phyloP scores from a whole-genome alignment of 2,797 vertebrate genomes.

The Vespertilio murinus region DNA sequence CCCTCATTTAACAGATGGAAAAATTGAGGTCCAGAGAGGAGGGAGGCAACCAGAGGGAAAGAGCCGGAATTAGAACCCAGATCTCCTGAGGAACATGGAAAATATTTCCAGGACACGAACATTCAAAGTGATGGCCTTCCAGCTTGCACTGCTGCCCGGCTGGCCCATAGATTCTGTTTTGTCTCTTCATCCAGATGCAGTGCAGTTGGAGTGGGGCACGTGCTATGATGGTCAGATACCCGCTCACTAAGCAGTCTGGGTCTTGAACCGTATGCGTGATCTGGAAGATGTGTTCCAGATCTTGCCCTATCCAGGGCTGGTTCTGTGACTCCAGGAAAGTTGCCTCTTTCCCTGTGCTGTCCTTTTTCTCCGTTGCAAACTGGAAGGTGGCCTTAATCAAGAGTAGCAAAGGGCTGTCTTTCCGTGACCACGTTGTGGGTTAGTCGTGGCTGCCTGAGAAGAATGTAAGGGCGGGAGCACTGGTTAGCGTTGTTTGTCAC shows the following conservation, averaged over 20 bases:
- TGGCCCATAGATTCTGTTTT: background rate
- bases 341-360: background rate
- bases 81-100: background rate
- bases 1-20: slow-evolving; percentile 11
- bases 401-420: background rate
- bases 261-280: background rate
- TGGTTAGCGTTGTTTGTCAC: background rate
- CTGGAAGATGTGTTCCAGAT: background rate
- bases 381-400: background rate
- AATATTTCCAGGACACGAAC: background rate
- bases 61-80: background rate
- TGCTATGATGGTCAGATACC: background rate
- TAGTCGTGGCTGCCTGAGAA: background rate
- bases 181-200: background rate
- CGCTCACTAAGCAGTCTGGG: background rate
- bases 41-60: background rate
- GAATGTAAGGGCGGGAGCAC: background rate
- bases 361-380: background rate
- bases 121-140: background rate
- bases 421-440: background rate
- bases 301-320: background rate
- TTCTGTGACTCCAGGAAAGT: background rate
- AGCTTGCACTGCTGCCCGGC: background rate
- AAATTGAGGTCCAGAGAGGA: slow-evolving; percentile 1
- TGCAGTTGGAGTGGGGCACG: background rate